These are phyloP conservation scores for Crotophaga sulcirostris DNA, from an alignment of 2,113 vertebrate genomes.

Conservation along the genomic window DNA sequence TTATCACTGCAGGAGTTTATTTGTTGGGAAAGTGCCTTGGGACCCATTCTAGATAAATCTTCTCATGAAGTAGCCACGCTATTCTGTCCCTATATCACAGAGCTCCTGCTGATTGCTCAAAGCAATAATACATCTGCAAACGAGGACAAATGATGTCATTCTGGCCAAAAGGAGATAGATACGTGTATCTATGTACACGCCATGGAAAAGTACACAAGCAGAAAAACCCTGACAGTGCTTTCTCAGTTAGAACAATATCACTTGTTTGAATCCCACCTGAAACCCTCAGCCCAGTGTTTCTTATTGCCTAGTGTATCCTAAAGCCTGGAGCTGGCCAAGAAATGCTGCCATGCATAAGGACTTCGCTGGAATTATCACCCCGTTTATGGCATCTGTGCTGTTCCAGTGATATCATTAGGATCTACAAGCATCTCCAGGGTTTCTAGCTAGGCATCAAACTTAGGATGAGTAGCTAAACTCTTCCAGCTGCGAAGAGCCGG, in stretches of 20 bases:
- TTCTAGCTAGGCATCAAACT: neutral
- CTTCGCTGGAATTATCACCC: neutral
- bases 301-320: neutral
- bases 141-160: neutral
- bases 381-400: neutral
- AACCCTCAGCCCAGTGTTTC: neutral
- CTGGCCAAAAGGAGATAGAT: neutral
- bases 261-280: neutral
- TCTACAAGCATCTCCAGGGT: neutral
- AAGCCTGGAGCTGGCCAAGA: neutral
- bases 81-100: neutral
- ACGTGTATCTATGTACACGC: accelerated
- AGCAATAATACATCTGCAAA: neutral
- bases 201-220: neutral
- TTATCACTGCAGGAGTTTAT: neutral
- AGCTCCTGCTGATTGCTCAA: neutral
- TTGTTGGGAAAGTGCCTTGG: neutral
- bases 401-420: neutral
- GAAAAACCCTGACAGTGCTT: neutral
- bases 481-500: neutral
- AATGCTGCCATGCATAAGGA: neutral
- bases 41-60: neutral
- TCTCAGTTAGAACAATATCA: neutral
- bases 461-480: neutral
- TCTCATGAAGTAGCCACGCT: neutral